Conservation (phyloP, 2,797 vertebrate genomes). For the Cichlasoma orientale region DNA sequence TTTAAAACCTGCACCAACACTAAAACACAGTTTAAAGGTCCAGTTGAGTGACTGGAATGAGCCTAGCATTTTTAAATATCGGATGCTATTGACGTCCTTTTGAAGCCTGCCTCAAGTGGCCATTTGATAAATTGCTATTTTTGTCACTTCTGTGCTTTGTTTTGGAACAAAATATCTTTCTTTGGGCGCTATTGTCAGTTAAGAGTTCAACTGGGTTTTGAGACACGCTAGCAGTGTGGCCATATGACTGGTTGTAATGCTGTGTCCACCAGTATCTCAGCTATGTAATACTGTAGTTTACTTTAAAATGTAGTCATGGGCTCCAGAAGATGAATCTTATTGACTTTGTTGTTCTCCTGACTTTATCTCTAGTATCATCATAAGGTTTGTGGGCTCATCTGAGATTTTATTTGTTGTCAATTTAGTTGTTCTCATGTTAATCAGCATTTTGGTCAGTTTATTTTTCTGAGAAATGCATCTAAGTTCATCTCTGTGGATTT, state of each 20-base stretch:
- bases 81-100: not conserved
- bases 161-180: not conserved
- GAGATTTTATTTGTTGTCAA: not conserved
- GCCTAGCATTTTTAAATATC: not conserved
- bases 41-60: not conserved
- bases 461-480: not conserved
- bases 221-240: not conserved
- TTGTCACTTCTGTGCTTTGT: not conserved
- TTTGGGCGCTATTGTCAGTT: too few relatives aligned
- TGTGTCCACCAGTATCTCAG: fast-evolving
- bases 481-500: not conserved
- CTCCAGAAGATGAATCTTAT: too few relatives aligned
- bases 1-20: not conserved
- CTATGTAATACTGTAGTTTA: not conserved
- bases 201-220: not conserved
- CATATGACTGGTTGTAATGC: not conserved
- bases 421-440: not conserved
- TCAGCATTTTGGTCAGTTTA: not conserved
- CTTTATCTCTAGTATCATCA: not conserved
- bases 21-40: not conserved
- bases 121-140: not conserved
- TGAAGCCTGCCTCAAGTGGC: not conserved
- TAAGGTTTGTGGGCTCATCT: not conserved
- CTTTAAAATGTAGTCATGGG: fast-evolving
- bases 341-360: too few relatives aligned